Percentiles rank a stretch among this genome's conserved stretches.
Conservation (phyloP, 1,140 invertebrate genomes). For the Hypsibius dujardini region DNA sequence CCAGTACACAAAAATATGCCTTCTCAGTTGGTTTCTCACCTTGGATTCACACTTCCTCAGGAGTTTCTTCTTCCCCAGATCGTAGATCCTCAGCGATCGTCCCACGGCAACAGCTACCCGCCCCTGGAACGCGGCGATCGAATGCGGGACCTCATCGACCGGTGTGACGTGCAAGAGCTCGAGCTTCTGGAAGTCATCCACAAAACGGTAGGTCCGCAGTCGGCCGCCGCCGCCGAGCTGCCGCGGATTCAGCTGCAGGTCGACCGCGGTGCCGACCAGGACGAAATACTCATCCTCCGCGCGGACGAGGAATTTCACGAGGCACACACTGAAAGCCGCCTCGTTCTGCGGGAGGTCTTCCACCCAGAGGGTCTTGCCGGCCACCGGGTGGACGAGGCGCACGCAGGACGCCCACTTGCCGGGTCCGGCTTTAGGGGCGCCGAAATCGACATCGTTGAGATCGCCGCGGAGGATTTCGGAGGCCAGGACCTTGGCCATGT, state of each 20-base stretch:
- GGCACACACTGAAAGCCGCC: slow-evolving; percentile 61
- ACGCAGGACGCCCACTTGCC: slow-evolving; percentile 94
- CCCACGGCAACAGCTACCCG: slow-evolving; percentile 78
- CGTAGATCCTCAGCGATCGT: slow-evolving; percentile 73
- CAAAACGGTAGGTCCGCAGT: slow-evolving; percentile 35
- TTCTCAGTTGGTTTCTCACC: slow-evolving; percentile 33
- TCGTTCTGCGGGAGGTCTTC: slow-evolving; percentile 84
- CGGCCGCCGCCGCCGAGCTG: slow-evolving; percentile 47
- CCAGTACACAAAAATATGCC: no score
- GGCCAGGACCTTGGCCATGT: slow-evolving; percentile 87
- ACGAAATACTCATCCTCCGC: slow-evolving; percentile 53
- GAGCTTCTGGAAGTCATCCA: slow-evolving; percentile 50
- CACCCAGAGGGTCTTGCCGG: slow-evolving; percentile 58
- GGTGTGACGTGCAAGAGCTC: slow-evolving; percentile 82
- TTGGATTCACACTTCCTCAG: slow-evolving; percentile 96
- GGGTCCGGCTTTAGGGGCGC: slow-evolving; percentile 80
- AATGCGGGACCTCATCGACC: slow-evolving; percentile 78
- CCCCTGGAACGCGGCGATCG: slow-evolving; percentile 77
- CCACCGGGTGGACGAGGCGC: slow-evolving; percentile 70
- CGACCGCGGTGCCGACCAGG: slow-evolving; percentile 71
- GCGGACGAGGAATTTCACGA: slow-evolving; percentile 51
- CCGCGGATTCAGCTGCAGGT: slow-evolving; percentile 69
- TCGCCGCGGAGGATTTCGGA: slow-evolving; percentile 87
- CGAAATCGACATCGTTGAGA: slow-evolving; percentile 76
- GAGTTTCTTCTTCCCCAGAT: slow-evolving; percentile 89